Base-by-base conservation (phyloP, 1,140 invertebrate species). In the Drosophila insularis region DNA sequence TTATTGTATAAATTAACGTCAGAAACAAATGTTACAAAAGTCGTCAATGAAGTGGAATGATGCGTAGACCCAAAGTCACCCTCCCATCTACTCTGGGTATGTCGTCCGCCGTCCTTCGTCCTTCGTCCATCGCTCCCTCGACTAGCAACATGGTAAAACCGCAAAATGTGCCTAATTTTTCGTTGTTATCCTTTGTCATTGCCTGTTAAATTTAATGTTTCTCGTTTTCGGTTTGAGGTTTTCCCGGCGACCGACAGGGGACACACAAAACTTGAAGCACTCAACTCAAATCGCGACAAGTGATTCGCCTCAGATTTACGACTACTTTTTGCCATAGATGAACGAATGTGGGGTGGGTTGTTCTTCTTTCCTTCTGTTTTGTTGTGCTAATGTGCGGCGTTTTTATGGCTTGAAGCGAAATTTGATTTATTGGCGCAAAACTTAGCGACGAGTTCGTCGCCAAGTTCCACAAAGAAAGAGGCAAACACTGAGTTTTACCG, bases 1-100 rank as follows among this genome's bases (percentile, higher is more conserved):
- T 91, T 90, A 91, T 91, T 91, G 90, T 91, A 91, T 91, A 91
- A 91, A 91, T 91, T 91, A 91, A 91, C 74, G 90, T 91, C 90
- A 91, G 78, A 91, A 91, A 91, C 90, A 91, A 91, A 91, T 91
- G 90, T 91, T 91, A 80, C 90, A 82, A 91, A 91, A 89, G 90
- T 80, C 80, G 81, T 84, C 90, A 91, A 91, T 91, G 90, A 91
- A 91, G 90, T 90, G 90, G 90, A 91, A 91, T 87, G 78, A 89
- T 85, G 84, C 78, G 74, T 62, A 35, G 60, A 74, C 54, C 65
- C 61, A 54, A 66, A 70, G 80, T 74, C 71, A 73, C 50, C 62
- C 63, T 23, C 61, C 66, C 32, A 43, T 37, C 10, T 31, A 11
- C 27, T 54, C 19, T 55, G 58, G 19, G 14, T 10, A n/a, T 11